phyloP scores from a whole-genome alignment of 2,797 vertebrate genomes.

The Bradypus variegatus region DNA sequence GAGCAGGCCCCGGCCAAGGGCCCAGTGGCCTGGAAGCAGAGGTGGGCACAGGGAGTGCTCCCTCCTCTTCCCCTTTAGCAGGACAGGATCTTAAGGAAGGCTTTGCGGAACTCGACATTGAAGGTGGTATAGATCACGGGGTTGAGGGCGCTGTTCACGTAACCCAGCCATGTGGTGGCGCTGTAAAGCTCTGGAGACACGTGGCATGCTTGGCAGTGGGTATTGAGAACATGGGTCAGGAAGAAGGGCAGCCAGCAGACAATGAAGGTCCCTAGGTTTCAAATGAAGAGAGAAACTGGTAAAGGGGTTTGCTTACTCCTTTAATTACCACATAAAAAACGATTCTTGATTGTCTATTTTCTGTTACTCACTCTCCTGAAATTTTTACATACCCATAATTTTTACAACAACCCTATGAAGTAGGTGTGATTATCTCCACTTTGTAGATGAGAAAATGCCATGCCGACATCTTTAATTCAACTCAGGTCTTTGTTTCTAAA shows the following conservation, averaged over 20 bases:
- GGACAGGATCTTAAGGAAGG: constrained; percentile 94
- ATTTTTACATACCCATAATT: background rate
- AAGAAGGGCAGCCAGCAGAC: constrained; percentile 98
- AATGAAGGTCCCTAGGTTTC: constrained; percentile 86
- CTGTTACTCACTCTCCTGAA: background rate
- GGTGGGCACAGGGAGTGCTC: background rate
- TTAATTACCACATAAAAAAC: constrained; percentile 14
- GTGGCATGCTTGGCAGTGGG: constrained; percentile 86
- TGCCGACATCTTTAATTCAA: background rate
- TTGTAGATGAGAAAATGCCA: background rate
- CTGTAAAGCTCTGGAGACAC: constrained; percentile 86
- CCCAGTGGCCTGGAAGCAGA: background rate
- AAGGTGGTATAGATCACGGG: constrained; percentile 95
- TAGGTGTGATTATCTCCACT: background rate
- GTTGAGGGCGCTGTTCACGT: constrained; percentile 93
- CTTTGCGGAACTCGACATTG: constrained; percentile 91
- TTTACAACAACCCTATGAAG: background rate
- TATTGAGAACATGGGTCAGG: constrained; percentile 91
- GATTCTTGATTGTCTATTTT: background rate
- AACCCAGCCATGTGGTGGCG: constrained; percentile 93
- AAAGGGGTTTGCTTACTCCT: background rate
- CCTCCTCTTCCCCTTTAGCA: constrained; percentile 74
- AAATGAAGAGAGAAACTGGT: constrained; percentile 47
- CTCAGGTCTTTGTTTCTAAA: background rate
- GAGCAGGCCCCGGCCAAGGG: background rate